Base-by-base conservation (phyloP, 1,140 invertebrate genomes). In the Venturia canescens region DNA sequence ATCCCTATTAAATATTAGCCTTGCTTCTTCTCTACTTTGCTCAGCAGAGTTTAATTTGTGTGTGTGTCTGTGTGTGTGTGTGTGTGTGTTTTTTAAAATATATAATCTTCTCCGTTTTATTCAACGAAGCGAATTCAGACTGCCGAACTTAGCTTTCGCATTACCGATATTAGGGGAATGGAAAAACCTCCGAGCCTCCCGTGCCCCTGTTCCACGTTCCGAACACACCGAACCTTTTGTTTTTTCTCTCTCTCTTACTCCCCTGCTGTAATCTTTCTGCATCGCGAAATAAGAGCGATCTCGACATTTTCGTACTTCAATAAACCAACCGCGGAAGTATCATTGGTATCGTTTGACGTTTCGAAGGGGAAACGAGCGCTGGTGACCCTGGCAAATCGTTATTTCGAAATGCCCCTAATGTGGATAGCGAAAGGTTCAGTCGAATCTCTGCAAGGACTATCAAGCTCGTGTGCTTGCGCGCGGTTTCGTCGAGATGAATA, bases 1-100 rank as follows among this genome's bases (percentile, higher is more conserved):
- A 44, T 44, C 38, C 81, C 50, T 82, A 84, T 86, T 86, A 86
- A 86, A 86, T 84, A 86, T 86, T 83, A 82, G 82, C 71, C 48
- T 67, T 80, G 48, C 34, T 82, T 82, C 79, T 82, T 86, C 71
- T 82, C 79, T 79, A 50, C 38, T 67, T 69, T 21, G 27, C 70
- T 72, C 48, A 11, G 21, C 70, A 72, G 34, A 44, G 38, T 44
- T 44, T 11, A 44, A 44, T 44, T 44, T 44, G 38, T 3, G 38
- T 44, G 34, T 53, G 6, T 7, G 38, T 44, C 15, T 44, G 6
- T 44, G 6, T 15, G 15, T 44, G 38, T 44, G 6, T 6, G 48
- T 16, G 18, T 53, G 15, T 53, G 53, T 57, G 53, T 18, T 13
- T 74, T 74, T 53, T 29, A 31, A 26, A 72, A 44, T 82, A 13